Conservation (phyloP, 2,888 invertebrate species). For the Oligia latruncula region DNA sequence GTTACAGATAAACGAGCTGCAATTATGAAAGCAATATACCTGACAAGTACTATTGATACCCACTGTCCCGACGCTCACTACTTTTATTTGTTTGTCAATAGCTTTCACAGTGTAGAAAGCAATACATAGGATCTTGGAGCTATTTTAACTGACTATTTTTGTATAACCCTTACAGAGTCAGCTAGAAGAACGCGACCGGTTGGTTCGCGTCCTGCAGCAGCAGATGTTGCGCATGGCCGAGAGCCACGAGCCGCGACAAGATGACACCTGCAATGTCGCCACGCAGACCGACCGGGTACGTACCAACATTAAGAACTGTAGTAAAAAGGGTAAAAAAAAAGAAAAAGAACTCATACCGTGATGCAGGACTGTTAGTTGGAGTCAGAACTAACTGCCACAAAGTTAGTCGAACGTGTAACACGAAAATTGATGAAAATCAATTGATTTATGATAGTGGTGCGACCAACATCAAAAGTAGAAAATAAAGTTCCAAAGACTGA, state of each 20-base stretch:
- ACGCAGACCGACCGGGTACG: conserved; percentile 96
- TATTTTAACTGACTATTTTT: background rate
- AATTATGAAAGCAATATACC: background rate
- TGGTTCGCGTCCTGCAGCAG: conserved; percentile 94
- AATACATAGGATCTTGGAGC: background rate
- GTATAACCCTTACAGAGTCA: conserved; percentile 90
- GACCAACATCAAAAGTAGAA: background rate
- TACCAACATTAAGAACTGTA: background rate
- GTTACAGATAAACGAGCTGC: background rate
- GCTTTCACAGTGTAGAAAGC: background rate
- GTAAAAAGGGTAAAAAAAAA: background rate
- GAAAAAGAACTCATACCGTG: background rate
- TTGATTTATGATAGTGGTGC: background rate
- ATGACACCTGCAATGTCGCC: conserved; percentile 94
- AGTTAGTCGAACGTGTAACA: background rate
- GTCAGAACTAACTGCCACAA: background rate
- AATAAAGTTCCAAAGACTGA: background rate
- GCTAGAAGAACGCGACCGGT: conserved; percentile 95
- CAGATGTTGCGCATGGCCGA: conserved; percentile 92
- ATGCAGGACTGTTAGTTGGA: background rate
- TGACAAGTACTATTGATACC: background rate
- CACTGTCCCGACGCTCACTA: background rate
- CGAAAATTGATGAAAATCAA: background rate
- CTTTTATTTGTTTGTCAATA: background rate
- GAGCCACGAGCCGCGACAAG: conserved; percentile 85